Evolutionary conservation across 2,888 invertebrate genomes (phyloP).

Genomic region (Anoplius nigerrimus): DNA sequence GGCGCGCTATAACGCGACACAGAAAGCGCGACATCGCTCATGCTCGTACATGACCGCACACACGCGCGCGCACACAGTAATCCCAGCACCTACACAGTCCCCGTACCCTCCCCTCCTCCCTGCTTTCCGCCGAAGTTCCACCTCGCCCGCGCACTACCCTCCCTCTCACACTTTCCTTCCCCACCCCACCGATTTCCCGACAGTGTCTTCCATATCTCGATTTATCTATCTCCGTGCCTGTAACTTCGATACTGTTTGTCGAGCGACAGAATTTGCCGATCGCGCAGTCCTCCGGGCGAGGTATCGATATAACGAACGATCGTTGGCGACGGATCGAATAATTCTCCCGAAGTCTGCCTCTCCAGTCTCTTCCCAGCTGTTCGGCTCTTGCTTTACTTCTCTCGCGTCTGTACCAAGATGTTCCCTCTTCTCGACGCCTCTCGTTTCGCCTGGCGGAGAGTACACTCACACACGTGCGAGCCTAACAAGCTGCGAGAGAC

Average conservation of each 20-base stretch:
- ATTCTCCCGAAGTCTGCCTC: too few relatives aligned
- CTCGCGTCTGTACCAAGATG: too few relatives aligned
- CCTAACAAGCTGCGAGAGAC: neutral
- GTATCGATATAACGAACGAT: too few relatives aligned
- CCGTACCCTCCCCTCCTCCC: slow-evolving; percentile 3
- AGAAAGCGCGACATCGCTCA: slow-evolving; percentile 9
- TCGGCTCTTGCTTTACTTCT: too few relatives aligned
- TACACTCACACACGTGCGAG: too few relatives aligned
- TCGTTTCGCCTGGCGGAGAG: neutral
- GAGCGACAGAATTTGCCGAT: neutral
- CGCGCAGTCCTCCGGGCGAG: too few relatives aligned
- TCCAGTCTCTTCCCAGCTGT: too few relatives aligned
- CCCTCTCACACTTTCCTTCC: neutral
- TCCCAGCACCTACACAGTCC: slow-evolving; percentile 6
- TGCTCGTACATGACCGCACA: neutral
- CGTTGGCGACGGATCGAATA: too few relatives aligned
- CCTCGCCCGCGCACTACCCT: neutral
- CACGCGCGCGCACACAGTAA: slow-evolving; percentile 4
- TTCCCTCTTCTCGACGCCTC: neutral
- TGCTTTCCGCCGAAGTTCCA: neutral
- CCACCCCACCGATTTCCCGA: neutral
- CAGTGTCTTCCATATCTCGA: neutral
- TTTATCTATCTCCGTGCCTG: neutral
- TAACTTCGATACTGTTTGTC: too few relatives aligned
- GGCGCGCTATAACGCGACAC: neutral